Evolutionary conservation across 1,140 invertebrate species (phyloP), one percentile per base, ranked within the genome.

Genomic region (Drosophila setifemur): DNA sequence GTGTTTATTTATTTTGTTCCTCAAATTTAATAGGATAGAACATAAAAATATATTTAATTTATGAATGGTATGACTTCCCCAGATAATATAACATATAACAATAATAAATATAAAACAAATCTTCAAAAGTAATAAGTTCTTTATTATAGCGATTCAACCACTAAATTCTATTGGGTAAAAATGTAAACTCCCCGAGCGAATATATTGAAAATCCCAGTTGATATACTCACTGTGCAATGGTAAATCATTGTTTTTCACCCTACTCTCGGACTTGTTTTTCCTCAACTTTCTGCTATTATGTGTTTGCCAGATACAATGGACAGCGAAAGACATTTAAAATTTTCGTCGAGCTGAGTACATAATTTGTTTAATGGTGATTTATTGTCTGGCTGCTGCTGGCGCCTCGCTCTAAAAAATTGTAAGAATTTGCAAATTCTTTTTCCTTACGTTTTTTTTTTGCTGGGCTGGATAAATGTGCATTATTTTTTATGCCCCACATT

Each of bases 281-380:
- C 9, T 7, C 25, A 64, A 61, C 58, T 64, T 64, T 64, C 8
- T 40, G 25, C 23, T 64, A 23, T 31, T 64, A 49, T 64, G 35
- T 64, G 33, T 33, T 39, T 29, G 25, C 42, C 29, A 63, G 31
- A 55, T 60, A 70, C 78, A 85, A 79, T 83, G 74, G 74, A 60
- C 79, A 79, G 54, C 54, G 29, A 66, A 42, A 52, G 53, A 83
- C 68, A 77, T 83, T 83, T 77, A 69, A 85, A 83, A 85, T 79
- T 66, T 63, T 63, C 60, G 74, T 54, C 68, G 74, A 79, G 78
- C 76, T 74, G 78, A 83, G 79, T 85, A 85, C 64, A 83, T 85
- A 83, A 83, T 83, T 83, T 83, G 79, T 66, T 83, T 83, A 83
- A 83, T 83, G 79, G 78, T 83, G 79, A 83, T 83, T 74, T 83